Evolutionary conservation across 2,888 invertebrate genomes (phyloP).

Genomic region (Nomada fucata): DNA sequence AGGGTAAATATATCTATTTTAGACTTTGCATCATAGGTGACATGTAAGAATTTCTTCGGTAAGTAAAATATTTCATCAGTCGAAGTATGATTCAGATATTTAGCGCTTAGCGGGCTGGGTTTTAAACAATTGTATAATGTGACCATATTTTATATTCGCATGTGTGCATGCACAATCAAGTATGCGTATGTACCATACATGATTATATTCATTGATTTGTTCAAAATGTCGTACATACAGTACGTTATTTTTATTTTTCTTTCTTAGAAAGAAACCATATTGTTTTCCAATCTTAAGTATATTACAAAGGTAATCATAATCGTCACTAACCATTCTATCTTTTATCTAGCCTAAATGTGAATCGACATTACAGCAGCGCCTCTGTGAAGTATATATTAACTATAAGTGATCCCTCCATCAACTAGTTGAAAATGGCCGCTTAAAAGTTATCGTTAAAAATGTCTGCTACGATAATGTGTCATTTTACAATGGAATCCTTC

Average conservation of each 20-base stretch:
- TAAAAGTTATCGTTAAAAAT: conserved; percentile 70
- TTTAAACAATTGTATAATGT: conserved; percentile 11
- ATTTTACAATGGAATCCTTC: conserved; percentile 77
- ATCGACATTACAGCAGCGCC: conserved; percentile 30
- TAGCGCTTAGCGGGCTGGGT: not conserved
- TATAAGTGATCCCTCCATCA: conserved; percentile 23
- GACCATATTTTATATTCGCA: not conserved
- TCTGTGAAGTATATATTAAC: not conserved
- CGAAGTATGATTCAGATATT: conserved; percentile 36
- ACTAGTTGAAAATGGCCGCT: conserved; percentile 79
- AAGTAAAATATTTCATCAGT: conserved; percentile 44
- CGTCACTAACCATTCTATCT: not conserved
- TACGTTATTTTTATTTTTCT: not conserved
- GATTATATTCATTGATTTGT: too few relatives aligned
- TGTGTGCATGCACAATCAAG: too few relatives aligned
- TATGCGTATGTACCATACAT: too few relatives aligned
- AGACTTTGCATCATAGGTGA: conserved; percentile 9
- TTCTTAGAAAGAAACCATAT: not conserved
- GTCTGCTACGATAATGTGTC: conserved; percentile 71
- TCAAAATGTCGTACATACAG: not conserved
- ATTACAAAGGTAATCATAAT: not conserved
- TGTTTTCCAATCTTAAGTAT: not conserved
- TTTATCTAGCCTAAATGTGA: not conserved
- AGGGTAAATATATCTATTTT: not conserved
- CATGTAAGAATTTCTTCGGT: not conserved